Evolutionary conservation across 2,113 vertebrate species (phyloP).

Genomic region (Sorex fumeus): DNA sequence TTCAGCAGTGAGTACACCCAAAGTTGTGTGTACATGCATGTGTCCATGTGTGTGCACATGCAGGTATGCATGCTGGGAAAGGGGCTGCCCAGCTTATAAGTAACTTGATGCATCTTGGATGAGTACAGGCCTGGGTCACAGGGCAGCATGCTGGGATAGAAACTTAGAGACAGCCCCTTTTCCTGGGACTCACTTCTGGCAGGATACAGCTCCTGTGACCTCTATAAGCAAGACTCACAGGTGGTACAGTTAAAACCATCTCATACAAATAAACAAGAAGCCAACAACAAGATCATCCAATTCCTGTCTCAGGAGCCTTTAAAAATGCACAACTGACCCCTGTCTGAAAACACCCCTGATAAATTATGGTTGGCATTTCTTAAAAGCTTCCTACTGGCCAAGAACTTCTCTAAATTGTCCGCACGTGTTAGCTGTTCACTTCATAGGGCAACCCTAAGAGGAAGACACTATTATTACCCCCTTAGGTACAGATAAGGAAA

Average conservation of each 20-base stretch:
- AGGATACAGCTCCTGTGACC: slow-evolving; percentile 18
- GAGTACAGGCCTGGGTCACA: neutral
- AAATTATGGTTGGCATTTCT: slow-evolving; percentile 58
- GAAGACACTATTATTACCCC: slow-evolving; percentile 22
- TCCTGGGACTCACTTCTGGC: neutral
- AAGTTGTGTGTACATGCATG: neutral
- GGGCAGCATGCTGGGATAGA: neutral
- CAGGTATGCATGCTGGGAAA: neutral
- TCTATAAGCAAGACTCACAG: neutral
- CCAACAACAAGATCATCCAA: neutral
- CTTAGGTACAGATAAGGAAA: slow-evolving; percentile 39
- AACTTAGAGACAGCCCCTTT: neutral
- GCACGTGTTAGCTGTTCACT: slow-evolving; percentile 35
- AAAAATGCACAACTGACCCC: slow-evolving; percentile 13
- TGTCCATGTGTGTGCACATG: neutral
- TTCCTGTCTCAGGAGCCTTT: slow-evolving; percentile 32
- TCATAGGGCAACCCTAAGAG: neutral
- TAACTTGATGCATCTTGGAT: neutral
- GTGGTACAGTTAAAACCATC: neutral
- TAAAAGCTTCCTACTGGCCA: slow-evolving; percentile 12
- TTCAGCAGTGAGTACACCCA: neutral
- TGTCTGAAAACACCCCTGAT: slow-evolving; percentile 42
- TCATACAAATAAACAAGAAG: slow-evolving; percentile 40
- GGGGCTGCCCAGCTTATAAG: neutral
- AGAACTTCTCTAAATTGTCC: slow-evolving; percentile 57